These are phyloP conservation scores for Coenonympha arcania DNA, from an alignment of 2,888 invertebrate species.

Conservation along the genomic window DNA sequence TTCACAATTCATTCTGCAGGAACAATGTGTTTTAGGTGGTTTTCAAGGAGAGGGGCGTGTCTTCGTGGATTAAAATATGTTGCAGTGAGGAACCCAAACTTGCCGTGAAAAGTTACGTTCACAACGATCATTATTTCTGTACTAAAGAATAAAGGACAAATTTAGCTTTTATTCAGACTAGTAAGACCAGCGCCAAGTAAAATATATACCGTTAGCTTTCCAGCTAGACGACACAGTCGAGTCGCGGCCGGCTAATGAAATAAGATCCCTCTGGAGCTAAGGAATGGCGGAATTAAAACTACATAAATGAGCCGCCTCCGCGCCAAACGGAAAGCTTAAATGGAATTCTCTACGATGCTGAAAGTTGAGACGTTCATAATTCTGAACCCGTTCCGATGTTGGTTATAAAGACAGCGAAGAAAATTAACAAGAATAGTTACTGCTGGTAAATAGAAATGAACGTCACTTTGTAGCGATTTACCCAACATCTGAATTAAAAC, in stretches of 20 bases:
- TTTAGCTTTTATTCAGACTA: neutral
- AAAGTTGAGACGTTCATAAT: constrained; percentile 23
- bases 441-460: too few relatives aligned
- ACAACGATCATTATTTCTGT: too few relatives aligned
- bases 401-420: neutral
- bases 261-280: constrained; percentile 68
- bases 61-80: too few relatives aligned
- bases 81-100: too few relatives aligned
- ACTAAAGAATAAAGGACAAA: too few relatives aligned
- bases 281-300: constrained; percentile 73
- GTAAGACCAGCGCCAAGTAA: neutral
- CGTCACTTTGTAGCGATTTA: too few relatives aligned
- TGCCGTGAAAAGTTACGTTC: too few relatives aligned
- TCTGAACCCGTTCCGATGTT: constrained; percentile 13
- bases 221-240: constrained; percentile 59
- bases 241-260: constrained; percentile 70
- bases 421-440: neutral
- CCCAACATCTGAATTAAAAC: too few relatives aligned
- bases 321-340: constrained; percentile 48
- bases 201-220: constrained; percentile 44
- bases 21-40: too few relatives aligned
- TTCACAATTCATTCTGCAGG: too few relatives aligned
- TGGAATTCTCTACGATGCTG: constrained; percentile 31
- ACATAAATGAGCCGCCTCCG: constrained; percentile 65
- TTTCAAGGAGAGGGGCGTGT: too few relatives aligned